These are phyloP conservation scores for Nycticryphes semicollaris DNA, from an alignment of 2,113 vertebrate genomes.

Conservation along the genomic window DNA sequence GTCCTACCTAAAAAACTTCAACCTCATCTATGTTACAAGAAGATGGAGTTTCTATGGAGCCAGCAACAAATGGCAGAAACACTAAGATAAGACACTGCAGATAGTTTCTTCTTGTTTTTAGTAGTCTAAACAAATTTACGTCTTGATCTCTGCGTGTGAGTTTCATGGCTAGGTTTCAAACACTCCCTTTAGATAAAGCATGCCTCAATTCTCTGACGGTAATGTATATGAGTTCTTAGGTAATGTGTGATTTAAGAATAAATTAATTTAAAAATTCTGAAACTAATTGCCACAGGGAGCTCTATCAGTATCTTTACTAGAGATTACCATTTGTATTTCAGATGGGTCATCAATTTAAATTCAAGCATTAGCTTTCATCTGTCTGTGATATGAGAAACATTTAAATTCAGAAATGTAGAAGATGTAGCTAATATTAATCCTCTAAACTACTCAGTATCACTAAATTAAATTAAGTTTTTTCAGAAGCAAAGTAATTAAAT, in stretches of 20 bases:
- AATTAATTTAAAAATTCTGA: neutral
- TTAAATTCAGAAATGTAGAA: neutral
- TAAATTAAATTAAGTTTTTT: constrained; percentile 6
- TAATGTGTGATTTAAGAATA: neutral
- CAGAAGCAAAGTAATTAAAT: neutral
- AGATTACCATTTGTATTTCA: neutral
- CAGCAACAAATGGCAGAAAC: neutral
- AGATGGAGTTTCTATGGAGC: neutral
- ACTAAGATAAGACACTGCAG: neutral
- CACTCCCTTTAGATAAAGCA: neutral
- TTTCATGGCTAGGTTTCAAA: neutral
- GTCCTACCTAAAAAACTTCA: neutral
- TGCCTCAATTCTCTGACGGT: neutral
- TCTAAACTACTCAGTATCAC: neutral
- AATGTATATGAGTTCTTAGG: neutral
- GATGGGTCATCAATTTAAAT: neutral
- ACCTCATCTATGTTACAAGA: neutral
- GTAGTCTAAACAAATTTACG: neutral
- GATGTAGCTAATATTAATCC: neutral
- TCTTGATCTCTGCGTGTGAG: neutral
- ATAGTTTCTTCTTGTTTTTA: neutral
- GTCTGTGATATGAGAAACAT: neutral
- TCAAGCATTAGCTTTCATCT: neutral
- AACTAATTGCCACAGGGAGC: neutral
- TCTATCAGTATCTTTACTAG: neutral